Evolutionary conservation across 2,113 vertebrate genomes (phyloP), one percentile per base, ranked within the genome.

Genomic region (Pyxicephalus adspersus): DNA sequence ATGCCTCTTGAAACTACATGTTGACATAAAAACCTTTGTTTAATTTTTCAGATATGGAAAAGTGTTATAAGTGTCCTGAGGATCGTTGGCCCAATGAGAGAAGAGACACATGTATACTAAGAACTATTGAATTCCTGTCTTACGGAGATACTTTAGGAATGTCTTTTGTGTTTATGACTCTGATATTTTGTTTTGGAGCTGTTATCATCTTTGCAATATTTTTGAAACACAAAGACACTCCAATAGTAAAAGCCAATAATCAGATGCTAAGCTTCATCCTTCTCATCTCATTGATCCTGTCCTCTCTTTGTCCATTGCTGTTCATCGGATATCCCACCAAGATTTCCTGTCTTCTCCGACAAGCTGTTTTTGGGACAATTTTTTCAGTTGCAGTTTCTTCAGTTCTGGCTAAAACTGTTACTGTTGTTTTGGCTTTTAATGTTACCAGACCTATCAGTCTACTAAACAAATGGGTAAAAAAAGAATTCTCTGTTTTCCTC

Each of bases 401-500:
- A 18, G 18, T 82, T 34, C 18, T 82, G 61, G 71, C 71, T 19
- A 82, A 82, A 63, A 76, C 80, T 1, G 18, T 83, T 15, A 76
- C 66, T 29, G 76, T 78, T 2, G 51, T 66, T 52, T 16, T 83
- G 31, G 77, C 58, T 11, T 83, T 85, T 26, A 70, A 25, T 6
- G 76, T 57, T 23, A 84, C 51, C 13, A 61, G 26, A 60, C 83
- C 83, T 8, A 61, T 54, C 19, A 66, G 31, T 17, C 25, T 29
- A n/a, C 2, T 83, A 29, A 58, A 16, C 34, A 83, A 78, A 65
- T 75, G 75, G 29, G 15, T 84, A 5, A 52, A 51, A 18, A 57
- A 52, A 54, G 34, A 16, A 31, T 60, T 87, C 68, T 72, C 86
- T 5, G 83, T 78, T 7, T 57, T 13, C 22, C 23, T 73, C 9